Percentiles rank a stretch among this genome's conserved stretches.
Evolutionary conservation across 2,113 vertebrate species (phyloP).

Genomic region (Gracilinanus agilis): DNA sequence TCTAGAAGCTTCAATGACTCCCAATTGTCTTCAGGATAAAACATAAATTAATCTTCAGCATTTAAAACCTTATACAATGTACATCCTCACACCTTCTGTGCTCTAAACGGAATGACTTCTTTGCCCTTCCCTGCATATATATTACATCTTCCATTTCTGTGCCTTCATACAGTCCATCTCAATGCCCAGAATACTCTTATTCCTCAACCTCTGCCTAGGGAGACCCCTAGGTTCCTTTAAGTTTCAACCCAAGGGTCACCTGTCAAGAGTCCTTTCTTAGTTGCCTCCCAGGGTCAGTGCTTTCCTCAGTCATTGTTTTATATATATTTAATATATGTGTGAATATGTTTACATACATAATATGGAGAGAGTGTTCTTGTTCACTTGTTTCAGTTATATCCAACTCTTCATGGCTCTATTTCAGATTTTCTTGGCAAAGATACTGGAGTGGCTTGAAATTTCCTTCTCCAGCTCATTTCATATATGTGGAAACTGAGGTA

Average conservation of each 20-base stretch:
- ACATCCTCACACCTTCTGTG: background rate
- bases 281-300: background rate
- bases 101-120: background rate
- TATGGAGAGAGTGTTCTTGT: no score
- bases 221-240: background rate
- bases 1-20: background rate
- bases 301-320: background rate
- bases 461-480: no score
- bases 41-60: background rate
- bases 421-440: no score
- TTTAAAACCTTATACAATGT: background rate
- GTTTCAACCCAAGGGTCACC: background rate
- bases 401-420: no score
- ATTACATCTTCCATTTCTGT: background rate
- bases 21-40: background rate
- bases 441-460: no score
- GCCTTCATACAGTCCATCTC: background rate
- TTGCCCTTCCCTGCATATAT: background rate
- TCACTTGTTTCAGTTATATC: no score
- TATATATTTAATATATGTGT: background rate
- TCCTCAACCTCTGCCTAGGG: background rate
- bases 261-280: background rate
- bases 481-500: no score
- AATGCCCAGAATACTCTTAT: background rate
- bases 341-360: background rate